Evolutionary conservation across 1,140 invertebrate genomes (phyloP), one percentile per base, ranked within the genome.

Genomic region (Meloidogyne exigua): DNA sequence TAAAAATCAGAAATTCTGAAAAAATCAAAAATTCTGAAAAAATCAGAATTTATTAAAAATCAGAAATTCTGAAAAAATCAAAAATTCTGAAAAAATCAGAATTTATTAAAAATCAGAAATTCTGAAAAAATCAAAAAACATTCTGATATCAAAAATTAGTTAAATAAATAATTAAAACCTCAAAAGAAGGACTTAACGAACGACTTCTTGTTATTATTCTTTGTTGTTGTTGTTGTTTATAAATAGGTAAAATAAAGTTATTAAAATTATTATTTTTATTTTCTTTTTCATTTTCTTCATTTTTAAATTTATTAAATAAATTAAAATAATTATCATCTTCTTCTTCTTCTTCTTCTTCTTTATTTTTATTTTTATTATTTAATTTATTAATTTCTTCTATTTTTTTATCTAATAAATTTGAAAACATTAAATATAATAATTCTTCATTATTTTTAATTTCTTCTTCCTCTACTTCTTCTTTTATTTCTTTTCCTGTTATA

Each of bases 371-470:
- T 49, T 23, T 64, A n/a, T n/a, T n/a, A n/a, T n/a, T n/a, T n/a
- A n/a, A n/a, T n/a, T n/a, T n/a, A n/a, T 67, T 13, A 36, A 77
- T 28, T 18, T 83, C 67, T 42, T 1, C 62, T n/a, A 36, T 57
- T 71, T 81, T 83, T 70, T 70, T 57, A 36, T 80, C 79, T 25
- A 81, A 39, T 44, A 81, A 62, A 18, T 66, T 23, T 21, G 78
- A 23, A 42, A 81, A 80, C 65, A 81, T 79, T 67, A 5, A 62
- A 64, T 81, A 81, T n/a, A 81, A 32, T 11, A 62, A 44, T 44
- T 77, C n/a, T 32, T 39, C 36, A 23, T 68, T 68, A 18, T 23
- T 68, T 32, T 68, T 32, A 42, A 21, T 68, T 18, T 25, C 25
- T 42, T 25, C 18, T 1, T 26, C 15, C 13, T 26, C 25, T 18